phyloP scores from a whole-genome alignment of 2,888 invertebrate species.

The Ornithoptera priamus region DNA sequence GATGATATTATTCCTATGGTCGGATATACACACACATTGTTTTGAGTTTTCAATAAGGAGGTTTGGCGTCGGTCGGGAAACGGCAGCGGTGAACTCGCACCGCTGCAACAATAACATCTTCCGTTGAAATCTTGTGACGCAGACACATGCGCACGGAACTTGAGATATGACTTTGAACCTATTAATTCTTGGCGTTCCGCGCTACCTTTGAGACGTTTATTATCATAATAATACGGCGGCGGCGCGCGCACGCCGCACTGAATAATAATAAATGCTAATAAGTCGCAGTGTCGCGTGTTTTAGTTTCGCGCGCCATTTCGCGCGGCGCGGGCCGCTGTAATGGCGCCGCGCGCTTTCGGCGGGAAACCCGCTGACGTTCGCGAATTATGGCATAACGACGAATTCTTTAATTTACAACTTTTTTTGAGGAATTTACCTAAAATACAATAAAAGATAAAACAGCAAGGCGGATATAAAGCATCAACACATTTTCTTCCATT shows the following conservation, averaged over 20 bases:
- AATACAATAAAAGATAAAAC: no score
- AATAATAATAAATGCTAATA: slow-evolving; percentile 53
- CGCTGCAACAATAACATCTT: neutral
- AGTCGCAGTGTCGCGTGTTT: slow-evolving; percentile 36
- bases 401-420: no score
- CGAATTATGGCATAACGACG: no score
- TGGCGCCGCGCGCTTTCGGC: slow-evolving; percentile 40
- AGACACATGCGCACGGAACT: slow-evolving; percentile 28
- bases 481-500: no score
- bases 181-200: slow-evolving; percentile 33
- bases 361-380: slow-evolving; percentile 29
- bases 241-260: slow-evolving; percentile 36
- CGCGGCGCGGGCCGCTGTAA: slow-evolving; percentile 37
- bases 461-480: no score
- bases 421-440: no score
- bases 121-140: slow-evolving; percentile 15
- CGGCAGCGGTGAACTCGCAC: neutral
- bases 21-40: no score
- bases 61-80: no score
- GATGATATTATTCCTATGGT: no score
- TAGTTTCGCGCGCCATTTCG: slow-evolving; percentile 39
- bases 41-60: no score
- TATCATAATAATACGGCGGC: slow-evolving; percentile 45
- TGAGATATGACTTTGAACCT: slow-evolving; percentile 30
- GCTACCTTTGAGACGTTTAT: slow-evolving; percentile 36